Base-by-base conservation (phyloP, 2,888 invertebrate species). In the Spatulosminthurus flaviceps region DNA sequence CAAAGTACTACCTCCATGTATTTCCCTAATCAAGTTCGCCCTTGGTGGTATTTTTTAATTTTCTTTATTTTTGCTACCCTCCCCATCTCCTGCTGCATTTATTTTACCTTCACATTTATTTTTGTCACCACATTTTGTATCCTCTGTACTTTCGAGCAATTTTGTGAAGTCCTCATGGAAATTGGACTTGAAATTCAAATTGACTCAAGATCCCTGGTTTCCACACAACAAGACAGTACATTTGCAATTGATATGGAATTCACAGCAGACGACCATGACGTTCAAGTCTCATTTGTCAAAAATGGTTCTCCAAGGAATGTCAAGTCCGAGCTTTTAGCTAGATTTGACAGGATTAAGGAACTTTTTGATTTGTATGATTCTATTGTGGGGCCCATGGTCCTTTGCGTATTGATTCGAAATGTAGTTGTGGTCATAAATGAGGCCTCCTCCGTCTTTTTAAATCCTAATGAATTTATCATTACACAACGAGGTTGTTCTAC, bases 401-500 rank as follows among this genome's bases (percentile, higher is more conserved):
- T 83, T 1, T 80, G 83, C 13, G 41, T 83, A 0, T 77, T 83
- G 67, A 80, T 83, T 5, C 71, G 82, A 13, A 80, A 81, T 13
- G 82, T 82, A n/a, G 81, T 82, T 74, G 74, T 81, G 7, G 75
- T 82, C 43, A 80, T 83, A 11, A 80, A 81, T 67, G 60, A 79
- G 21, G 82, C 81, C 7, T 81, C 82, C 26, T 78, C 82, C 9
- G 80, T 82, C 4, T 67, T 83, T 16, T 67, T 83, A 16, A 41
- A 41, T 19, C 26, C 51, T 16, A 19, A 13, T 28, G 51, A 16
- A 4, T 26, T 24, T 24, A 22, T 64, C 19, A 11, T 24, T 11
- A 24, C 21, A 2, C 22, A 51, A 1, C 2, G 19, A 1, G 72
- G 72, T 0, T 72, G 51, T 28, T 21, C 42, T 16, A 26, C 4